Evolutionary conservation across 2,797 vertebrate genomes (phyloP).

Genomic region (Pteropus rufus): DNA sequence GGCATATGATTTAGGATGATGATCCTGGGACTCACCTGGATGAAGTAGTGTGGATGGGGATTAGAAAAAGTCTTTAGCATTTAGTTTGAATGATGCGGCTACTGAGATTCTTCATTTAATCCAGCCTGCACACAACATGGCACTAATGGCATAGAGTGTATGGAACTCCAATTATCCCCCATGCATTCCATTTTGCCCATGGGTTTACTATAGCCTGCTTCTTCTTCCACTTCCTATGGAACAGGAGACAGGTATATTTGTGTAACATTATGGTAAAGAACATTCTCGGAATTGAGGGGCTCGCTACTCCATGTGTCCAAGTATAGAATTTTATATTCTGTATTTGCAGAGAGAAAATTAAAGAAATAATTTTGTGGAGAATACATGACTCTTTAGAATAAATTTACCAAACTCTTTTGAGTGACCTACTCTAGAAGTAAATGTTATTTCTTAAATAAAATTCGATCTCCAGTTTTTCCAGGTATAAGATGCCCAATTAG

Average conservation of each 20-base stretch:
- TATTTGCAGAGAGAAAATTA: neutral
- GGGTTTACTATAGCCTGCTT: neutral
- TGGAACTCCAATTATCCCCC: too few species aligned
- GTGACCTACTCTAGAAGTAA: neutral
- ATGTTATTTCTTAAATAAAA: neutral
- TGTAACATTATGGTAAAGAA: neutral
- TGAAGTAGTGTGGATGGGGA: too few species aligned
- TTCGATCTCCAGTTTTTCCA: neutral
- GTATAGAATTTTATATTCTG: neutral
- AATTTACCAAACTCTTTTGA: neutral
- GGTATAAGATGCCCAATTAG: neutral
- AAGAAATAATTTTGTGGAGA: too few species aligned
- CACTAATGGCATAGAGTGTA: accelerated
- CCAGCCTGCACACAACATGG: neutral
- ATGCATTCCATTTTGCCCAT: accelerated
- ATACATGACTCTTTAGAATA: neutral
- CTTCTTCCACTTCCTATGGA: neutral
- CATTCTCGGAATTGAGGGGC: neutral
- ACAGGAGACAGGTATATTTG: neutral
- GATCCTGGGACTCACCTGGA: neutral
- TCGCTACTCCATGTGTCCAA: neutral
- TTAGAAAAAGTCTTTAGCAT: neutral
- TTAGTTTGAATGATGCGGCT: neutral
- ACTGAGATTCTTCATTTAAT: neutral
- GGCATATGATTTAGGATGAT: neutral